Percentiles rank a stretch among this genome's conserved stretches.
phyloP scores from a whole-genome alignment of 2,888 invertebrate genomes.

The Cataglyphis rosenhaueri region DNA sequence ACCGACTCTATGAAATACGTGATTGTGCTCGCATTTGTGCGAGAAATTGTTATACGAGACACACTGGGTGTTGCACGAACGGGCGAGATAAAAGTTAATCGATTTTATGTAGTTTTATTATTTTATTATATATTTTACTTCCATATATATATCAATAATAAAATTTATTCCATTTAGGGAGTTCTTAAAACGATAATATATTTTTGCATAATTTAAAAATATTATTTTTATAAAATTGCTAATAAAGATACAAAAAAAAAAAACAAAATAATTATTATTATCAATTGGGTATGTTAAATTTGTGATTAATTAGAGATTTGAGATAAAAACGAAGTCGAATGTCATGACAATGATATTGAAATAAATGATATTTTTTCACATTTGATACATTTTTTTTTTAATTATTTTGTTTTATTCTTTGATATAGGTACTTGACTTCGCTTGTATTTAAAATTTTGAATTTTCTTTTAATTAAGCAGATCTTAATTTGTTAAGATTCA shows the following conservation, averaged over 20 bases:
- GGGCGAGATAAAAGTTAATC: conserved; percentile 17
- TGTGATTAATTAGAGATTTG: not conserved
- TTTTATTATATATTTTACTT: not conserved
- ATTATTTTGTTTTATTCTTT: not conserved
- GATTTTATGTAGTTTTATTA: not conserved
- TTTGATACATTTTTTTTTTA: not conserved
- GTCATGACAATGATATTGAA: not conserved
- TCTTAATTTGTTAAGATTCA: not conserved
- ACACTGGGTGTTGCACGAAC: conserved; percentile 47
- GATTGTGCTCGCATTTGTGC: conserved; percentile 68
- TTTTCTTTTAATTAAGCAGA: not conserved
- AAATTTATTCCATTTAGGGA: not conserved
- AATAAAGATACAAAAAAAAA: not conserved
- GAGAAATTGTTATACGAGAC: conserved; percentile 58
- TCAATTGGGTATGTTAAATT: not conserved
- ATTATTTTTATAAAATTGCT: not conserved
- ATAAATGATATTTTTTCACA: not conserved
- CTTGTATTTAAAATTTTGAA: not conserved
- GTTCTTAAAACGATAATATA: not conserved
- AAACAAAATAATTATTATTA: not conserved
- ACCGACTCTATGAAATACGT: conserved; percentile 70
- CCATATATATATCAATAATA: no score
- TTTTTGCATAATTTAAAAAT: not conserved
- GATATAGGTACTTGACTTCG: not conserved
- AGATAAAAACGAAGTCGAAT: not conserved